These are phyloP conservation scores for Liolophura sinensis DNA, from an alignment of 1,140 invertebrate species.

Conservation along the genomic window DNA sequence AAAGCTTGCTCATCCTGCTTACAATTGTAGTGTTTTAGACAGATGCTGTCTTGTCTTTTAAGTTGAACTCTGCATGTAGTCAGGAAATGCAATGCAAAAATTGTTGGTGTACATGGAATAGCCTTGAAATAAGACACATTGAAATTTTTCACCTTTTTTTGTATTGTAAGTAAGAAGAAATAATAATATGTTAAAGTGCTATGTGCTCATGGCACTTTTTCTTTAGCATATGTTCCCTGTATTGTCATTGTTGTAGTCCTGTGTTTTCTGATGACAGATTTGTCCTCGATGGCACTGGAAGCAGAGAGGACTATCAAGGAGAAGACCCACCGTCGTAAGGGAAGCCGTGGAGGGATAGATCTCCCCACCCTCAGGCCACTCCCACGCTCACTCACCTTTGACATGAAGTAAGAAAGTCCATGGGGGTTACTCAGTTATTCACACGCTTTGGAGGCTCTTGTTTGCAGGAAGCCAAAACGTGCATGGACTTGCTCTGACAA, in stretches of 20 bases:
- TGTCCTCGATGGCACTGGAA: conserved; percentile 75
- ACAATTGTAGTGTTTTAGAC: too few relatives aligned
- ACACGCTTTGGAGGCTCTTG: not conserved
- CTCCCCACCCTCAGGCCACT: conserved; percentile 65
- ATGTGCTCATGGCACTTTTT: not conserved
- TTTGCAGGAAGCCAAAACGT: not conserved
- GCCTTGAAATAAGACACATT: too few relatives aligned
- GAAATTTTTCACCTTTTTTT: too few relatives aligned
- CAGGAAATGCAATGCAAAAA: too few relatives aligned
- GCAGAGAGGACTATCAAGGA: conserved; percentile 46
- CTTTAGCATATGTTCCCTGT: too few relatives aligned
- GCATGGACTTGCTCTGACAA: not conserved
- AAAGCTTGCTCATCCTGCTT: too few relatives aligned
- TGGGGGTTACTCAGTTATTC: not conserved
- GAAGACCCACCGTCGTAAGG: conserved; percentile 41
- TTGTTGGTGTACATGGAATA: too few relatives aligned
- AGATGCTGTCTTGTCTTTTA: too few relatives aligned
- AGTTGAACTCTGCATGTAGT: too few relatives aligned
- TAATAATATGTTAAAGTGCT: not conserved
- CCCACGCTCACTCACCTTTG: conserved; percentile 83
- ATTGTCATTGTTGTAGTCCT: not conserved
- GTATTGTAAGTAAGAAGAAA: not conserved
- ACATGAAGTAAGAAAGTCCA: conserved; percentile 73
- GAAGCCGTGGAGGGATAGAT: conserved; percentile 48
- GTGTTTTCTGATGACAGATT: conserved; percentile 63